Conservation (phyloP, 2,113 vertebrate genomes). For the Saimiri boliviensis region DNA sequence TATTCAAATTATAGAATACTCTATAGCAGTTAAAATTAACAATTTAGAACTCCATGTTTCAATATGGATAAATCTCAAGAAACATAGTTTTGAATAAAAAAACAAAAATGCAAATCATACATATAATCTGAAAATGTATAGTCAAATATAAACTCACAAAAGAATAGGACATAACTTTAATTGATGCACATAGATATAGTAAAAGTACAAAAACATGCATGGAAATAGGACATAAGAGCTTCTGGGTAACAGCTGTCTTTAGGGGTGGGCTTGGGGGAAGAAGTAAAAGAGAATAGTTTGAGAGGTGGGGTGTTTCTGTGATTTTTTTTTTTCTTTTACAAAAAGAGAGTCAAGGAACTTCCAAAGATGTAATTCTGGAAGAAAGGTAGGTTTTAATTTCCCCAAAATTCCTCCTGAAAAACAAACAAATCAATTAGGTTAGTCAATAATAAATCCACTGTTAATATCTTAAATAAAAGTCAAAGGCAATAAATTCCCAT, state of each 20-base stretch:
- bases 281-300: background rate
- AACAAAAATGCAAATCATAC: background rate
- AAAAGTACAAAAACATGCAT: background rate
- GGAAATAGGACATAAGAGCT: background rate
- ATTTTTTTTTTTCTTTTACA: background rate
- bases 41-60: background rate
- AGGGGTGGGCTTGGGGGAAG: background rate
- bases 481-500: background rate
- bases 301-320: background rate
- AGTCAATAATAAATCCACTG: background rate
- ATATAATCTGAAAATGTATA: background rate
- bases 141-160: conserved; percentile 1
- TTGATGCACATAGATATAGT: background rate
- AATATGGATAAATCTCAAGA: background rate
- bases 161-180: background rate
- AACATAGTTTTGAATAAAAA: background rate
- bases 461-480: background rate
- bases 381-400: background rate
- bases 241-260: background rate
- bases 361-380: background rate
- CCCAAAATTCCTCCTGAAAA: conserved; percentile 45
- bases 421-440: background rate
- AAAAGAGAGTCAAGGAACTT: background rate
- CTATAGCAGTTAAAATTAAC: background rate
- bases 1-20: background rate